phyloP scores from a whole-genome alignment of 2,113 vertebrate species.

The Ailuropoda melanoleuca region DNA sequence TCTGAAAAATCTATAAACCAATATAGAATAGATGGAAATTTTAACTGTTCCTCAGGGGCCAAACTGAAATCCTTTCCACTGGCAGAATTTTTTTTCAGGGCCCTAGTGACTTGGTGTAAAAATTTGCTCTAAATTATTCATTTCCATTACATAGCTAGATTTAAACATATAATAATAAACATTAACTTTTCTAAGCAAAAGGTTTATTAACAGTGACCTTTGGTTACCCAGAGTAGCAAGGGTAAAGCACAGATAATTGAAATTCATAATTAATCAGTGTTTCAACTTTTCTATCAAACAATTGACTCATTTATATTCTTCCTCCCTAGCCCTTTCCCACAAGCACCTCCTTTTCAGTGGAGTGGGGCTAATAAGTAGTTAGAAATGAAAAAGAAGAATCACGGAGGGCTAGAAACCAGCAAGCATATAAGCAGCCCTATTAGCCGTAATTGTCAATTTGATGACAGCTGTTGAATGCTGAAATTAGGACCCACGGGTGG shows the following conservation, averaged over 20 bases:
- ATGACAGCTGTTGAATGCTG: background rate
- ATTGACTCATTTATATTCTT: background rate
- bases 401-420: background rate
- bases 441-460: background rate
- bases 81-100: constrained; percentile 39
- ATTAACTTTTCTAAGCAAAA: constrained; percentile 63
- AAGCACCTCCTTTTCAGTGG: background rate
- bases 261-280: constrained; percentile 54
- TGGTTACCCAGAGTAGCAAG: constrained; percentile 39
- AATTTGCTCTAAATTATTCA: constrained; percentile 35
- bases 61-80: constrained; percentile 42
- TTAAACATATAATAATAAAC: constrained; percentile 24
- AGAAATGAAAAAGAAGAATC: background rate
- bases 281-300: constrained; percentile 13
- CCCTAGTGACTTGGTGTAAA: constrained; percentile 36
- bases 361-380: background rate
- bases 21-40: constrained; percentile 37
- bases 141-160: constrained; percentile 38
- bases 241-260: constrained; percentile 65
- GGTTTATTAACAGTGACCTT: constrained; percentile 35
- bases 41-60: constrained; percentile 41
- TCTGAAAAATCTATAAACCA: constrained; percentile 11
- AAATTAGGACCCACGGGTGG: background rate
- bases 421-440: background rate
- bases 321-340: background rate